These are phyloP conservation scores for Gymnorhina tibicen DNA, from an alignment of 2,113 vertebrate genomes.

Conservation along the genomic window DNA sequence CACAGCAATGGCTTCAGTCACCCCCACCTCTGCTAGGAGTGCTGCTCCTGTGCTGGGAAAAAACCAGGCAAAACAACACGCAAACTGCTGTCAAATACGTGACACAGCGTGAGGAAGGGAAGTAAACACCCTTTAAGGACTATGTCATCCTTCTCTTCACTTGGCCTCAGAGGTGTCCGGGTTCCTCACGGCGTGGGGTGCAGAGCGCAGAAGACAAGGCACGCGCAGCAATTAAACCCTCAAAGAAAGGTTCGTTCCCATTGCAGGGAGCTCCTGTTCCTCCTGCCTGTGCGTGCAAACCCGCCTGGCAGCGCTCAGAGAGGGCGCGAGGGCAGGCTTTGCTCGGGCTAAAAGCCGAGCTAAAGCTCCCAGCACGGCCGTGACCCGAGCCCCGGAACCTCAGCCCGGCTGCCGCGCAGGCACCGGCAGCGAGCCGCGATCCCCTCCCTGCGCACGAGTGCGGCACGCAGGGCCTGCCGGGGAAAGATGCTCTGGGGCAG, in stretches of 20 bases:
- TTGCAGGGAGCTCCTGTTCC: rapidly evolving
- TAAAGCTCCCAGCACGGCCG: not conserved
- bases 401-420: rapidly evolving
- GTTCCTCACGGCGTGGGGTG: rapidly evolving
- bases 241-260: not conserved
- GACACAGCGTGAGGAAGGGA: not conserved
- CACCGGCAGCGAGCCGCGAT: rapidly evolving
- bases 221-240: not conserved
- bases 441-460: rapidly evolving
- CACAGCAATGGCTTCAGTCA: not conserved
- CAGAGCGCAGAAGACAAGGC: not conserved
- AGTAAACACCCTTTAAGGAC: not conserved
- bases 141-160: not conserved
- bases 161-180: not conserved
- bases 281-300: not conserved
- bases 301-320: not conserved
- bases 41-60: not conserved
- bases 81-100: not conserved
- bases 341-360: not conserved
- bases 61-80: not conserved
- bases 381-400: rapidly evolving
- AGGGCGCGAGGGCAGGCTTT: not conserved
- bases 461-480: not conserved
- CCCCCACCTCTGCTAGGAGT: not conserved
- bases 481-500: not conserved